A percentile compares a stretch with the other conserved stretches of the same genome.
Evolutionary conservation across 2,888 invertebrate genomes (phyloP).

Genomic region (Tetragnatha montana): DNA sequence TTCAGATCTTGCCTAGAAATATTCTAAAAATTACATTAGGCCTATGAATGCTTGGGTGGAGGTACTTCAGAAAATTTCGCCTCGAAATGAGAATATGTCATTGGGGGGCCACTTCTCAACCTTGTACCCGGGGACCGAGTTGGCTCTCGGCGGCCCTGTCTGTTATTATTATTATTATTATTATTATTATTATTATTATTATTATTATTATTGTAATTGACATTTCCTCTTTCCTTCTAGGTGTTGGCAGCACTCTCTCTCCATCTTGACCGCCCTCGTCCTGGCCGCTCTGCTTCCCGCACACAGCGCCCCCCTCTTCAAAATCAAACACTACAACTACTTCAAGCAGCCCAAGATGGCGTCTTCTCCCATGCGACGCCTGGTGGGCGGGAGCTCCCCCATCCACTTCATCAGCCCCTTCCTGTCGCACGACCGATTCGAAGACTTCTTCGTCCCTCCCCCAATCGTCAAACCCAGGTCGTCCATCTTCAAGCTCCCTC

Average conservation of each 20-base stretch:
- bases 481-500: conserved; percentile 57
- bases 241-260: conserved; percentile 10
- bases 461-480: conserved; percentile 9
- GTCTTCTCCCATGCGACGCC: conserved; percentile 7
- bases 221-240: conserved; percentile 1
- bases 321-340: conserved; percentile 35
- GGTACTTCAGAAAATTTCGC: no score
- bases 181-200: neutral
- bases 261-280: neutral
- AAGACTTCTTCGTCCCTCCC: conserved; percentile 26
- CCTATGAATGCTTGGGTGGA: no score
- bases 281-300: neutral
- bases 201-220: neutral
- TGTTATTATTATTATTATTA: neutral
- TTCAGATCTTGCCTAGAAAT: no score
- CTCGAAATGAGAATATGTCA: no score
- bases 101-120: no score
- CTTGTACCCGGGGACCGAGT: no score
- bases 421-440: conserved; percentile 10
- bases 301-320: conserved; percentile 35
- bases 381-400: conserved; percentile 40
- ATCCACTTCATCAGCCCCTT: conserved; percentile 64
- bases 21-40: no score
- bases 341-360: neutral
- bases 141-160: no score